Conservation (phyloP, 2,113 vertebrate genomes). For the Kryptolebias marmoratus region DNA sequence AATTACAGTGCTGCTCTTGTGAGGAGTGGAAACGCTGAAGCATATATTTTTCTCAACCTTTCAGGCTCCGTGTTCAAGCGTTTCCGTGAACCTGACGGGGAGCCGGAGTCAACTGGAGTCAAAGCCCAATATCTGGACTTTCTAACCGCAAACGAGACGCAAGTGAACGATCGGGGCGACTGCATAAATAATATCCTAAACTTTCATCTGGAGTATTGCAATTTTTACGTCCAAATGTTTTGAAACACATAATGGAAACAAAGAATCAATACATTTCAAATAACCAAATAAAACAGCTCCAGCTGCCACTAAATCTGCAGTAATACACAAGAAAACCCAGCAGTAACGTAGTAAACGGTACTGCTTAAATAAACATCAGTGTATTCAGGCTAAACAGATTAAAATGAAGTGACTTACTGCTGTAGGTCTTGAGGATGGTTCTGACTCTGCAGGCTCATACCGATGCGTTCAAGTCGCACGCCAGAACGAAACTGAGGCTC, state of each 20-base stretch:
- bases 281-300: background rate
- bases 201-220: too few species aligned
- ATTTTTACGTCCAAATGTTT: too few species aligned
- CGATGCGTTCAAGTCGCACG: constrained; percentile 57
- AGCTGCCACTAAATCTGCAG: background rate
- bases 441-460: constrained; percentile 27
- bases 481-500: constrained; percentile 40
- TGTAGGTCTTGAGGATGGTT: constrained; percentile 45
- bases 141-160: background rate
- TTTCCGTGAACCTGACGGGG: constrained; percentile 50
- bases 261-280: background rate
- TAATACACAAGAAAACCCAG: background rate
- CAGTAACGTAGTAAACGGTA: background rate
- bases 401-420: constrained; percentile 42
- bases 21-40: constrained; percentile 65
- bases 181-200: background rate
- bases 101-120: constrained; percentile 14
- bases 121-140: constrained; percentile 24
- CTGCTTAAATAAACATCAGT: background rate
- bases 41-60: constrained; percentile 51
- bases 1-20: constrained; percentile 77
- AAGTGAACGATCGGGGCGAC: background rate
- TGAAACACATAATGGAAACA: too few species aligned
- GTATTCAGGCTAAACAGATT: background rate
- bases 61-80: constrained; percentile 35